These are phyloP conservation scores for Amazona finschi DNA, from an alignment of 2,797 vertebrate species.

Conservation along the genomic window DNA sequence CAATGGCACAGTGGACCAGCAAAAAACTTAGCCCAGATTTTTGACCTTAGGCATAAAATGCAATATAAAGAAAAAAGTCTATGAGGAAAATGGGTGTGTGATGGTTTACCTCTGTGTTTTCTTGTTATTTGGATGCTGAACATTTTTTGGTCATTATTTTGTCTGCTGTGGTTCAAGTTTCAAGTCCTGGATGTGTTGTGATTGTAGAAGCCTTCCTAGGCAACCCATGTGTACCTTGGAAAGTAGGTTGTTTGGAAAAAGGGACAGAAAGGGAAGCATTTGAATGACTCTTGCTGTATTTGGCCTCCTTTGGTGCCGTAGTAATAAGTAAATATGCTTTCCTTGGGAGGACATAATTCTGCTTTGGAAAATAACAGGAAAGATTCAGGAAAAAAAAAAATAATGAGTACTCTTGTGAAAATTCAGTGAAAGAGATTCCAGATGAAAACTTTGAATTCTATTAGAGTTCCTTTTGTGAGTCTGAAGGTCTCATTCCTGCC, in stretches of 20 bases:
- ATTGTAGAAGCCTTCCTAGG: background rate
- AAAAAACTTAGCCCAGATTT: background rate
- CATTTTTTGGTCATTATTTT: background rate
- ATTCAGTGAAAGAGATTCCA: background rate
- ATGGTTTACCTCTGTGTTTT: background rate
- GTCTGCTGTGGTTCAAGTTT: background rate
- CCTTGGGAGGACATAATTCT: background rate
- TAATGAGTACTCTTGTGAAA: background rate
- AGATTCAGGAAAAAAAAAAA: background rate
- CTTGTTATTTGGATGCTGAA: background rate
- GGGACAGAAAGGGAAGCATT: background rate
- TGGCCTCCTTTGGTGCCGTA: background rate
- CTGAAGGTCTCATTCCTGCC: background rate
- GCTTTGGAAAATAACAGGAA: background rate
- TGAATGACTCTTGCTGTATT: background rate
- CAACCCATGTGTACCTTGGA: background rate
- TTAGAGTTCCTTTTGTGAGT: background rate
- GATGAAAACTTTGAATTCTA: background rate
- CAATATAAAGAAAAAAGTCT: background rate
- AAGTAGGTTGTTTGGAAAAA: constrained; percentile 22
- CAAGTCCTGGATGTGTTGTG: background rate
- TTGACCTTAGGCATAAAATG: background rate
- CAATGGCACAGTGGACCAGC: background rate
- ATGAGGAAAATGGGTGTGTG: background rate
- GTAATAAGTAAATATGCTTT: background rate